Conservation (phyloP, 2,113 vertebrate genomes). For the Chunga burmeisteri region DNA sequence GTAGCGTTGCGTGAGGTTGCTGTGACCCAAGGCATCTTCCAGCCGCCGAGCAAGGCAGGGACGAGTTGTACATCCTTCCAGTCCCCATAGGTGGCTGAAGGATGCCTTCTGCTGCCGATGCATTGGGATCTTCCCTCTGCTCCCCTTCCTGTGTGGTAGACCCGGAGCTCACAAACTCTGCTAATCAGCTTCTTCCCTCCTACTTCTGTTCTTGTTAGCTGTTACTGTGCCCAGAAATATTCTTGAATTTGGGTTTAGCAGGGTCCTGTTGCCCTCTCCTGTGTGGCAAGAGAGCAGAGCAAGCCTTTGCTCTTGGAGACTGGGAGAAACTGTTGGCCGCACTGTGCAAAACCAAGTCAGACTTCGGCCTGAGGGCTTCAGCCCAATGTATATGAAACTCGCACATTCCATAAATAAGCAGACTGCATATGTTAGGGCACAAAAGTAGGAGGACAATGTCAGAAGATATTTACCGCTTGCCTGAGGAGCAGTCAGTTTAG, state of each 20-base stretch:
- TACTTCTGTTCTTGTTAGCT: background rate
- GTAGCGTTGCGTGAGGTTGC: no score
- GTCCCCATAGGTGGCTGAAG: background rate
- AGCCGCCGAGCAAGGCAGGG: rapidly evolving
- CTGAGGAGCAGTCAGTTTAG: background rate
- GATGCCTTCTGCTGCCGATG: background rate
- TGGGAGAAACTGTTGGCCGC: rapidly evolving
- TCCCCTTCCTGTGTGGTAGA: background rate
- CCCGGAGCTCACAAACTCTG: background rate
- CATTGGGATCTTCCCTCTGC: background rate
- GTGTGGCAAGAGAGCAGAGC: background rate
- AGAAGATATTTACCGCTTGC: background rate
- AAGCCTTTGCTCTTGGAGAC: background rate
- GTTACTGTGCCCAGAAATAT: background rate
- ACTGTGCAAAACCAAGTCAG: background rate
- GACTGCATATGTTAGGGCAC: background rate
- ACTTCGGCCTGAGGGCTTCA: background rate
- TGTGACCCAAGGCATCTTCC: background rate
- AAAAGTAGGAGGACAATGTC: background rate
- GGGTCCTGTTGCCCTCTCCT: background rate
- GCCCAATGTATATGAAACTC: background rate
- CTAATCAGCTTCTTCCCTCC: background rate
- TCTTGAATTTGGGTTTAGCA: background rate
- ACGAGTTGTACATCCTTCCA: background rate
- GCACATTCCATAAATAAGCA: background rate